Conservation (phyloP, 1,140 invertebrate genomes). For the Leptestheria dahalacensis region DNA sequence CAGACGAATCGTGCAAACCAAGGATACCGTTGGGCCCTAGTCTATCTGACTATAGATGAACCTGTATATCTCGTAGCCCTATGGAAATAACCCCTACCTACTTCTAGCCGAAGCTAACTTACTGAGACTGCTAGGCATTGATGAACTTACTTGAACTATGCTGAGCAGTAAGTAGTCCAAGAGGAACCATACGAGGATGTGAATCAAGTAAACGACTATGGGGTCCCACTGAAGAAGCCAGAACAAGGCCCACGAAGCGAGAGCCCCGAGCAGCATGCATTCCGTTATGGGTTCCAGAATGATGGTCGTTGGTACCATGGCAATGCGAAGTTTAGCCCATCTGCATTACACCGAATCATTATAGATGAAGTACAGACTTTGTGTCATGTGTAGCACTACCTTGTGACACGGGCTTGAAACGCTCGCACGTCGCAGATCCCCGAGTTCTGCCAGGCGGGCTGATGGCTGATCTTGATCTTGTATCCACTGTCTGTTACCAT, state of each 20-base stretch:
- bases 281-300: conserved; percentile 91
- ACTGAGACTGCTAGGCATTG: too few relatives aligned
- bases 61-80: too few relatives aligned
- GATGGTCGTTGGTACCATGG: conserved; percentile 84
- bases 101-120: too few relatives aligned
- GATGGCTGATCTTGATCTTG: conserved; percentile 62
- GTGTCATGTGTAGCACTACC: conserved; percentile 20
- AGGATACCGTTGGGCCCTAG: too few relatives aligned
- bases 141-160: conserved; percentile 59
- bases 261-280: conserved; percentile 77
- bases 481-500: conserved; percentile 66
- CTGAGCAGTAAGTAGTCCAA: conserved; percentile 84
- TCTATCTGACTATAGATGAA: too few relatives aligned
- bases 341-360: too few relatives aligned
- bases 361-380: too few relatives aligned
- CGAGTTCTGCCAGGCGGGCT: conserved; percentile 85
- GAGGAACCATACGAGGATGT: conserved; percentile 87
- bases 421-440: conserved; percentile 65
- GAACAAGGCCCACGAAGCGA: conserved; percentile 66
- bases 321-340: conserved; percentile 88
- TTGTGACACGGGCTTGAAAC: conserved; percentile 71
- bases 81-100: too few relatives aligned
- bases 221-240: conserved; percentile 75
- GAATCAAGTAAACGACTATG: conserved; percentile 77
- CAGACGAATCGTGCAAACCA: too few relatives aligned